Evolutionary conservation across 23 tunicate species (phyloP), one percentile per base, ranked within the genome.

Genomic region (Ciona savignyi): DNA sequence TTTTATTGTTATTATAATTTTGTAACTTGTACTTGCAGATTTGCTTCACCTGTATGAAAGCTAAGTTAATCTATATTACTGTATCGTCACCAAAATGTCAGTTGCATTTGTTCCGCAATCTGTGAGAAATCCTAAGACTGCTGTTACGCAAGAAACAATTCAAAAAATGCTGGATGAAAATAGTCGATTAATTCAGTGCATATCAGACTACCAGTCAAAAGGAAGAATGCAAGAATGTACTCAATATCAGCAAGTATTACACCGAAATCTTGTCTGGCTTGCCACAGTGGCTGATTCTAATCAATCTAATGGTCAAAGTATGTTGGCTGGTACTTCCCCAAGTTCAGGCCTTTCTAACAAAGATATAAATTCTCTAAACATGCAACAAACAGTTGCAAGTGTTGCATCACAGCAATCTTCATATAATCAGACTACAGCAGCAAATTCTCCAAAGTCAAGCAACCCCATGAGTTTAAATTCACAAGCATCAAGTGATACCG

Each of bases 221-320:
- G 99, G 99, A 66, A 78, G 78, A 35, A 65, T 75, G 4, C 86
- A 84, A 74, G 99, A 94, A 69, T 94, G 89, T 71, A 80, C 85
- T 29, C 95, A 80, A 66, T 94, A 82, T 63, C 99, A 94, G 56
- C 86, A 87, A 62, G 71, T 82, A 1, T 60, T 94, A 65, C 99
- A 94, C 66, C 77, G 94, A 32, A 94, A 94, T 64, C 66, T 94
- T 21, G 99, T 94, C 9, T 94, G 94, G 88, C 63, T 94, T 19
- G 99, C 99, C 9, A 94, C 99, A 15, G 99, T 87, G 25, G 99
- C 99, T 28, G 99, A 94, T 71, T 87, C 95, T 1, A 89, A 87
- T 51, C 95, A 89, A 66, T 76, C 87, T 0, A 42, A 42, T 15
- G 56, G 56, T 15, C 56, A 42, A 42, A 42, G 15, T 15, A 42